These are phyloP conservation scores for Heterodera carotae DNA, from an alignment of 1,140 invertebrate species.

Conservation along the genomic window DNA sequence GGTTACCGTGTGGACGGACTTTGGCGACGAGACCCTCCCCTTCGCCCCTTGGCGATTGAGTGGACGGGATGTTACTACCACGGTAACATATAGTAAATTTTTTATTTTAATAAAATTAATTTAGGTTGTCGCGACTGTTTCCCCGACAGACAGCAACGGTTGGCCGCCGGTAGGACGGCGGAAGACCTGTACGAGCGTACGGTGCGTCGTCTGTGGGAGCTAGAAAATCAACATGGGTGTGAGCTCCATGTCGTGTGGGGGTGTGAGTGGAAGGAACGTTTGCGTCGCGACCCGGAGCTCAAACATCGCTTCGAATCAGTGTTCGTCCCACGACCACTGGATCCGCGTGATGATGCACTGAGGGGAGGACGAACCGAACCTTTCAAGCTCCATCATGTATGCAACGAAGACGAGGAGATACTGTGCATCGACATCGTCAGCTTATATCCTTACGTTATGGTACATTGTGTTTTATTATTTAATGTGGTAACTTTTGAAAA, in stretches of 20 bases:
- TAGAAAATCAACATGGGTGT: conserved; percentile 5
- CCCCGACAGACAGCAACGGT: not conserved
- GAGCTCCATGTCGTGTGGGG: conserved; percentile 9
- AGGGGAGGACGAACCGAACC: too few relatives aligned
- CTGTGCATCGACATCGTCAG: too few relatives aligned
- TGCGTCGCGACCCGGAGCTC: not conserved
- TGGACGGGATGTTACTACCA: conserved; percentile 20
- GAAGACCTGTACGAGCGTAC: conserved; percentile 13
- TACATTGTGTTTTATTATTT: too few relatives aligned
- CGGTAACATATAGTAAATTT: not conserved
- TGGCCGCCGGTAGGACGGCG: conserved; percentile 6
- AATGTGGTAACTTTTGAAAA: too few relatives aligned
- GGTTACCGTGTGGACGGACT: conserved; percentile 15
- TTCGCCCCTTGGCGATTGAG: conserved; percentile 21
- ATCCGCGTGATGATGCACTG: not conserved
- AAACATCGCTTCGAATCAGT: not conserved
- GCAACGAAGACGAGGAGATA: too few relatives aligned
- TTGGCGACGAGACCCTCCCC: not conserved
- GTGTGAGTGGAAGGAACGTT: not conserved
- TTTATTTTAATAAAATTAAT: not conserved
- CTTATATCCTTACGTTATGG: too few relatives aligned
- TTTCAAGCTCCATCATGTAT: too few relatives aligned
- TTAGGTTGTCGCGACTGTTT: conserved; percentile 12
- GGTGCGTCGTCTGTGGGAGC: not conserved
- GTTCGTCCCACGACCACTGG: not conserved